phyloP scores from a whole-genome alignment of 2,888 invertebrate genomes.

The Prenolepis imparis region DNA sequence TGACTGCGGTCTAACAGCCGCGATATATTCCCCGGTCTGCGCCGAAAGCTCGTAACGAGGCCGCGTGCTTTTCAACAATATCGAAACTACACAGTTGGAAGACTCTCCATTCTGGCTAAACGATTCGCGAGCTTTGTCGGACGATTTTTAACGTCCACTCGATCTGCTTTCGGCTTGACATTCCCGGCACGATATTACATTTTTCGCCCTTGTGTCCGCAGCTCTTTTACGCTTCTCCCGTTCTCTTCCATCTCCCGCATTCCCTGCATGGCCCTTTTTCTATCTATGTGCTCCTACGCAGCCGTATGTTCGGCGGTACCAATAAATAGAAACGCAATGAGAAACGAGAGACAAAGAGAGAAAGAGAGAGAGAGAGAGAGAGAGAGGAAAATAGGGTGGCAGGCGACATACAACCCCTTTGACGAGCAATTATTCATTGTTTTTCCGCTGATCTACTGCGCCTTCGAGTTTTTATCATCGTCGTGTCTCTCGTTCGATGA shows the following conservation, averaged over 20 bases:
- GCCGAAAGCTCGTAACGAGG: conserved; percentile 35
- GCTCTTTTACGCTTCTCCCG: conserved; percentile 30
- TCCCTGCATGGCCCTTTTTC: conserved; percentile 44
- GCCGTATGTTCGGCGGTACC: conserved; percentile 59
- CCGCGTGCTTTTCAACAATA: conserved; percentile 53
- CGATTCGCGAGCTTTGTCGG: conserved; percentile 61
- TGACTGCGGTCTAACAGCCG: not conserved
- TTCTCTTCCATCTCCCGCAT: not conserved
- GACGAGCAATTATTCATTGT: conserved; percentile 73
- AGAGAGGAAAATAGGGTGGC: not conserved
- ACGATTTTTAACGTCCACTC: conserved; percentile 55
- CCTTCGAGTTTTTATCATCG: conserved; percentile 32
- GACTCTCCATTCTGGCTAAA: conserved; percentile 53
- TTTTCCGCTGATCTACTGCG: conserved; percentile 53
- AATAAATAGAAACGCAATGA: conserved; percentile 72
- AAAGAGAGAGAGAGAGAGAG: too few relatives aligned
- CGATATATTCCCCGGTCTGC: not conserved
- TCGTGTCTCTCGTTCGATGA: not conserved
- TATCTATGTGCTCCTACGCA: conserved; percentile 48
- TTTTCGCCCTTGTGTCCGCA: conserved; percentile 47
- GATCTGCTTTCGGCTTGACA: conserved; percentile 66
- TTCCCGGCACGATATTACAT: conserved; percentile 67
- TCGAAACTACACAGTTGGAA: conserved; percentile 64
- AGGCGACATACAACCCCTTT: conserved; percentile 63
- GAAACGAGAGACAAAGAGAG: conserved; percentile 56